These are phyloP conservation scores for Trachurus trachurus DNA, from an alignment of 2,797 vertebrate genomes.

Conservation along the genomic window DNA sequence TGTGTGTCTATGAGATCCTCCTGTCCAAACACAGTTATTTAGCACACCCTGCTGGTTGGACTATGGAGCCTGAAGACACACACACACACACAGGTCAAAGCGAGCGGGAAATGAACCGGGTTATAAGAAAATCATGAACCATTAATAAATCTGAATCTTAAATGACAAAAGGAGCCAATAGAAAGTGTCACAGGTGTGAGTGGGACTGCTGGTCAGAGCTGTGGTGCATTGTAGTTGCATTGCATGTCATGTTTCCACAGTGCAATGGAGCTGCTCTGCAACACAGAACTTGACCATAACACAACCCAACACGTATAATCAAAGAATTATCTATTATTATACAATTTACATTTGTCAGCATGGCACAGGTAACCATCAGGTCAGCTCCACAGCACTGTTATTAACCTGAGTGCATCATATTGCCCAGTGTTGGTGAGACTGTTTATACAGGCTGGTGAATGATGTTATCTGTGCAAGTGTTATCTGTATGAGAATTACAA, in stretches of 20 bases:
- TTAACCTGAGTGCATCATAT: too few species aligned
- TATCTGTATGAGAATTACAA: too few species aligned
- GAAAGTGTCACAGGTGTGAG: neutral
- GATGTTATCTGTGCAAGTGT: neutral
- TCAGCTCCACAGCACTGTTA: too few species aligned
- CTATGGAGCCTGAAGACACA: neutral
- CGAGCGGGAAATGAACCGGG: neutral
- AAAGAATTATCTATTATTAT: too few species aligned
- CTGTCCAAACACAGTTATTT: neutral
- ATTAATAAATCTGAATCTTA: neutral
- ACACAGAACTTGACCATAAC: constrained; percentile 81
- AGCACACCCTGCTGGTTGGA: constrained; percentile 53
- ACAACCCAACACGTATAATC: constrained; percentile 7
- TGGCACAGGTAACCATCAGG: too few species aligned
- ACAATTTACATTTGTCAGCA: too few species aligned
- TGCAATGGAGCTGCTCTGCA: constrained; percentile 92
- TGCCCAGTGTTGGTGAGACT: too few species aligned
- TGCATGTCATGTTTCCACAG: constrained; percentile 88
- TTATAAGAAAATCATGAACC: neutral
- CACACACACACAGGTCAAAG: constrained; percentile 12
- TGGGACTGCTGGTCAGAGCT: constrained; percentile 72
- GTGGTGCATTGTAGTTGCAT: constrained; percentile 99
- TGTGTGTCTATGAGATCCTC: neutral
- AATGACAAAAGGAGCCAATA: neutral
- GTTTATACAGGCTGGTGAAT: neutral